Evolutionary conservation across 2,113 vertebrate genomes (phyloP).

Genomic region (Aphelocoma coerulescens): DNA sequence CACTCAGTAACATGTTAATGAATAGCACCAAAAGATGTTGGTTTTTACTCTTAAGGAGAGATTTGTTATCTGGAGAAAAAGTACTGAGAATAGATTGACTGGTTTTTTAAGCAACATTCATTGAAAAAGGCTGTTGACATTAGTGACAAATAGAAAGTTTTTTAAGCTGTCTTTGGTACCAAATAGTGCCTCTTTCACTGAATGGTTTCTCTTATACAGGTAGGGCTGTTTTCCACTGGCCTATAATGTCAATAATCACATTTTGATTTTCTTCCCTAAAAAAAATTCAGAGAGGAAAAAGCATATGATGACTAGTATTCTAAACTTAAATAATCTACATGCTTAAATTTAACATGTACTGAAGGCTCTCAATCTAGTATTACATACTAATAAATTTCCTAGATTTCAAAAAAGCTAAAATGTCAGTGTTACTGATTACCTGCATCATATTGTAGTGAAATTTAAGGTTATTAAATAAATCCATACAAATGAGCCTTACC

Average conservation of each 20-base stretch:
- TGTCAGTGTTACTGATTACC: neutral
- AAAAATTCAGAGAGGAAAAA: neutral
- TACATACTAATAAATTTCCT: neutral
- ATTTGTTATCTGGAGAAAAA: neutral
- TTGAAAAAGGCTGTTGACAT: neutral
- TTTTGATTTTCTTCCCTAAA: neutral
- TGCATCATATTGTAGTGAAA: neutral
- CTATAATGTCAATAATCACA: neutral
- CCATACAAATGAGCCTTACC: neutral
- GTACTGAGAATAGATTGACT: neutral
- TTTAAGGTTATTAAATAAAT: neutral
- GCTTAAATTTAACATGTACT: neutral
- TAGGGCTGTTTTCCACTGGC: neutral
- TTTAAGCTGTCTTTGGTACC: neutral
- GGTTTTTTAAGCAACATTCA: neutral
- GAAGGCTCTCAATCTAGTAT: neutral
- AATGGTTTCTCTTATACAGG: neutral
- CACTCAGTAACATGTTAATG: neutral
- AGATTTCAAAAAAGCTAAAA: neutral
- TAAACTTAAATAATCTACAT: neutral
- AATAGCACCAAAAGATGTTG: neutral
- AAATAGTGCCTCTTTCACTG: neutral
- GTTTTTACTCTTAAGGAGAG: neutral
- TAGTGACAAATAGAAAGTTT: neutral
- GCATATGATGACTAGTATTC: neutral